Evolutionary conservation across 2,888 invertebrate genomes (phyloP), one percentile per base, ranked within the genome.

Genomic region (Melitaea athalia): DNA sequence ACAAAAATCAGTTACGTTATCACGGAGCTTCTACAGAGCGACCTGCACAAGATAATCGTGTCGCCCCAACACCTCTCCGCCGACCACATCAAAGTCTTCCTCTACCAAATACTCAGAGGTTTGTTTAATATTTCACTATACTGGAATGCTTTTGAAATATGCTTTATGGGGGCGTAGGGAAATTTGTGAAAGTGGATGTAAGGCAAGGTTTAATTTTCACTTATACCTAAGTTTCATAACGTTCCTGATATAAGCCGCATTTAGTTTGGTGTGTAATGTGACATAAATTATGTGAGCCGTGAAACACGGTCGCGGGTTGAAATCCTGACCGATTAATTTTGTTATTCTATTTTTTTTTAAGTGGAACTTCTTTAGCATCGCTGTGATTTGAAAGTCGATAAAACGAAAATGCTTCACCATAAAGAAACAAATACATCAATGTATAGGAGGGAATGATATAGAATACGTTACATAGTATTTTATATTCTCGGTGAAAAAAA

Each of bases 61-160:
- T 99, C 99, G 80, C 99, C 99, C 77, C 99, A 99, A 92, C 98
- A 98, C 84, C 96, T 99, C 79, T 98, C 99, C 82, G 96, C 99
- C 78, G 99, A 99, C 94, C 99, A 99, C 95, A 99, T 99, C 94
- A 99, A 99, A 96, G 99, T 99, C 93, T 99, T 99, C 95, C 97
- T 99, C 83, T 99, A 99, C 94, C 99, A 99, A 94, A 99, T 99
- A 93, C 95, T 99, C 83, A 95, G 99, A 95, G 99, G 99, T 96
- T 85, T 95, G 95, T 72, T 62, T 64, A 60, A 60, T 64, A 64
- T 66, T 66, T 66, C 66, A 66, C 61, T 49, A 66, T 59, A 66
- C 45, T 33, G 61, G 66, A 66, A 66, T 66, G 61, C 61, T 47
- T 66, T 66, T 66, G 61, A 53, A 61, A 52, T 38, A 63, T 42